phyloP scores from a whole-genome alignment of 2,797 vertebrate species.

The Intellagama lesueurii region DNA sequence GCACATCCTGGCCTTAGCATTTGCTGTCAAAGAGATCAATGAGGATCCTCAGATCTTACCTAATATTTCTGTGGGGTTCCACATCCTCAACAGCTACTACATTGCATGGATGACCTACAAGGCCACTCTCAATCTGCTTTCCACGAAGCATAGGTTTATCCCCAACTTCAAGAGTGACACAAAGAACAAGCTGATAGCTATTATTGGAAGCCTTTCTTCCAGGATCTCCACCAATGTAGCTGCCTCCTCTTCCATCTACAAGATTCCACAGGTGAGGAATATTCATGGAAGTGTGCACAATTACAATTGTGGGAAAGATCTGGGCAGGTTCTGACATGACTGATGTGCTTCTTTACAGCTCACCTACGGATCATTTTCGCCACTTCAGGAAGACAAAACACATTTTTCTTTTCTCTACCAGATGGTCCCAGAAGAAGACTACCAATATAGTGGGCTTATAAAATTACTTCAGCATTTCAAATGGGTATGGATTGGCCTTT shows the following conservation, averaged over 20 bases:
- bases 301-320: no score
- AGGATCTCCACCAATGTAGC: background rate
- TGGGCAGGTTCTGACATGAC: no score
- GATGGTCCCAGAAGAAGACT: background rate
- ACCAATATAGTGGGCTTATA: background rate
- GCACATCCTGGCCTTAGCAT: background rate
- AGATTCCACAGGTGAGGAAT: slow-evolving; percentile 12
- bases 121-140: background rate
- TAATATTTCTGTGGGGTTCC: background rate
- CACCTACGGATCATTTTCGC: background rate
- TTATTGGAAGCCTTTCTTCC: background rate
- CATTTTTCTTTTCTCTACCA: background rate
- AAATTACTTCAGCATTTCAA: background rate
- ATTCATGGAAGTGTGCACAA: background rate
- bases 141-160: background rate
- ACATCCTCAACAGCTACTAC: background rate
- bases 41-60: background rate
- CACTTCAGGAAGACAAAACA: background rate
- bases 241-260: background rate
- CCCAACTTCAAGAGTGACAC: background rate
- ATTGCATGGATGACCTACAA: background rate
- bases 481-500: slow-evolving; percentile 20
- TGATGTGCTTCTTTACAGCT: background rate
- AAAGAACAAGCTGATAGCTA: background rate
- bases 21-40: slow-evolving; percentile 7